Evolutionary conservation across 2,888 invertebrate genomes (phyloP), one percentile per base, ranked within the genome.

Genomic region (Dilophus febrilis): DNA sequence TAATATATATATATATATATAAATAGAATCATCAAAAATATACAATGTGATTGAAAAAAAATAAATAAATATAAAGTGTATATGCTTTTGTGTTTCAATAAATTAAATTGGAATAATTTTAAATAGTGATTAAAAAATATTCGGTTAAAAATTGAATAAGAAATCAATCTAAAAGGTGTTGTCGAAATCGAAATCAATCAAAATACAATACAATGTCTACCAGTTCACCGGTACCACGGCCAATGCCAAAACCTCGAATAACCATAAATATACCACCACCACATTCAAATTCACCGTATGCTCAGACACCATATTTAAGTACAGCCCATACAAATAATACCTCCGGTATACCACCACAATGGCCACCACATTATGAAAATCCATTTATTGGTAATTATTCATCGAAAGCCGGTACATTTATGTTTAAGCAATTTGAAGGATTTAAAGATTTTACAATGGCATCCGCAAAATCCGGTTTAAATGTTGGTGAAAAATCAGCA

Each of bases 401-500:
- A 2, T 72, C 68, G 46, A 81, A 76, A 46, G 77, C 79, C 0
- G 79, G 80, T 1, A 78, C 78, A 47, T 85, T 82, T 50, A 75
- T 84, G 68, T 79, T 81, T 53, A 76, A 79, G 48, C 82, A 82
- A 52, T 80, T 85, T 49, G 76, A 75, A 49, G 84, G 79, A 0
- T 74, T 83, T 49, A 77, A 76, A 51, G 78, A 83, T 57, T 75
- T 82, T 54, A 83, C 84, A 1, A 66, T 70, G 64, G 71, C 68
- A 47, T 72, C 72, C 2, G 74, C 74, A 7, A 85, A 82, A 53
- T 76, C 79, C 41, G 86, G 87, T 18, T 62, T 87, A 46, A 84
- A 84, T 59, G 74, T 77, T 29, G 87, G 87, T 43, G 87, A 87
- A 59, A 85, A 83, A 56, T 71, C 74, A 43, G 82, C 82, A 1